Percentiles rank a stretch among this genome's conserved stretches.
These are phyloP conservation scores for Noturus placidus DNA, from an alignment of 2,113 vertebrate genomes.

Conservation along the genomic window DNA sequence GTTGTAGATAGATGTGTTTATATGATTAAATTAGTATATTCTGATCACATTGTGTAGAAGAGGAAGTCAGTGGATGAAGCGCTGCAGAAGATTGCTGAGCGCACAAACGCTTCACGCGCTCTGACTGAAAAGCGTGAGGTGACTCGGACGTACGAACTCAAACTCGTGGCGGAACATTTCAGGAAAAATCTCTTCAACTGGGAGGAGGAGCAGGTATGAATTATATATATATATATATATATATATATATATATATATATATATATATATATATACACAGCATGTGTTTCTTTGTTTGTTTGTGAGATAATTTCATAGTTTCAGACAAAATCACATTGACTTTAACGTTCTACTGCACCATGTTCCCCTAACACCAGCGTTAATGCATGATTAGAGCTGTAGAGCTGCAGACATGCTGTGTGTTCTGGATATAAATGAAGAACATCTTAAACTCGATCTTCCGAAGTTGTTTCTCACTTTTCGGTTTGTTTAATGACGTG, in stretches of 20 bases:
- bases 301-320: not conserved
- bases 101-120: not conserved
- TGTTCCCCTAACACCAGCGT: too few species aligned
- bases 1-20: not conserved
- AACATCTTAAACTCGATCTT: not conserved
- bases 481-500: too few species aligned
- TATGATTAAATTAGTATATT: not conserved
- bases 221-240: not conserved
- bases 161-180: conserved; percentile 20
- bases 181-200: conserved; percentile 15
- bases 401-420: not conserved
- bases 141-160: not conserved
- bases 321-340: too few species aligned
- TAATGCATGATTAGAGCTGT: not conserved
- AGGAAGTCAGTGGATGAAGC: not conserved
- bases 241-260: not conserved
- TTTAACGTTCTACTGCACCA: too few species aligned
- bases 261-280: not conserved
- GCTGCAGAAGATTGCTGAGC: conserved; percentile 6
- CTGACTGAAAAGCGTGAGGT: not conserved
- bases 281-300: not conserved
- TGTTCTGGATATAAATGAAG: not conserved
- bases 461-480: too few species aligned
- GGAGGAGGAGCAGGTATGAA: not conserved
- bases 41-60: not conserved